Percentiles rank a stretch among this genome's conserved stretches.
These are phyloP conservation scores for Acanthurus leucopareius DNA, from an alignment of 2,797 vertebrate species.

Conservation along the genomic window DNA sequence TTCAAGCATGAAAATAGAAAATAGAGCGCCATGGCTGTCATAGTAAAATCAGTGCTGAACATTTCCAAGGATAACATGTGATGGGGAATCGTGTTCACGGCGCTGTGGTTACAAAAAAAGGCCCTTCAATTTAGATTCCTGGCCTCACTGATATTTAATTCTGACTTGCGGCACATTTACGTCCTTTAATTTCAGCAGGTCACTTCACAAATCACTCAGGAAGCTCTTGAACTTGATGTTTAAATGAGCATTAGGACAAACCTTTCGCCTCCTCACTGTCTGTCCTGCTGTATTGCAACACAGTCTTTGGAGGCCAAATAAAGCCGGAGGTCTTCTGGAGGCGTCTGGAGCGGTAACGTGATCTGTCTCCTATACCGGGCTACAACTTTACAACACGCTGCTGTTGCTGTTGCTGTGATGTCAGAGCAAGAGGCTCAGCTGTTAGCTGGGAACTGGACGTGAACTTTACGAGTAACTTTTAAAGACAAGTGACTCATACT, in stretches of 20 bases:
- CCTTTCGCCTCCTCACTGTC: neutral
- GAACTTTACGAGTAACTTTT: constrained; percentile 29
- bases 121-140: neutral
- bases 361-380: constrained; percentile 61
- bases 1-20: neutral
- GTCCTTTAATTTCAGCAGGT: neutral
- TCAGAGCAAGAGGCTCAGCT: constrained; percentile 29
- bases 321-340: constrained; percentile 44
- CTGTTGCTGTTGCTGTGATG: constrained; percentile 43
- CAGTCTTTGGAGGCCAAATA: constrained; percentile 50
- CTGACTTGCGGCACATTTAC: neutral
- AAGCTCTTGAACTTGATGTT: constrained; percentile 14
- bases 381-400: constrained; percentile 66
- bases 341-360: constrained; percentile 63
- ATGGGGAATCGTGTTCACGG: neutral
- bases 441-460: constrained; percentile 33
- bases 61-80: neutral
- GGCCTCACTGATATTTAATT: neutral
- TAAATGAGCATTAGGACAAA: neutral
- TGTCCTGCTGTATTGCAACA: constrained; percentile 20
- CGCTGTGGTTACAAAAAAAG: neutral
- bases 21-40: neutral
- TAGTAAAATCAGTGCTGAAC: neutral
- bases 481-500: constrained; percentile 21
- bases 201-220: neutral